A percentile compares a stretch with the other conserved stretches of the same genome.
These are phyloP conservation scores for Syndactyla subalaris DNA, from an alignment of 2,797 vertebrate species.

Conservation along the genomic window DNA sequence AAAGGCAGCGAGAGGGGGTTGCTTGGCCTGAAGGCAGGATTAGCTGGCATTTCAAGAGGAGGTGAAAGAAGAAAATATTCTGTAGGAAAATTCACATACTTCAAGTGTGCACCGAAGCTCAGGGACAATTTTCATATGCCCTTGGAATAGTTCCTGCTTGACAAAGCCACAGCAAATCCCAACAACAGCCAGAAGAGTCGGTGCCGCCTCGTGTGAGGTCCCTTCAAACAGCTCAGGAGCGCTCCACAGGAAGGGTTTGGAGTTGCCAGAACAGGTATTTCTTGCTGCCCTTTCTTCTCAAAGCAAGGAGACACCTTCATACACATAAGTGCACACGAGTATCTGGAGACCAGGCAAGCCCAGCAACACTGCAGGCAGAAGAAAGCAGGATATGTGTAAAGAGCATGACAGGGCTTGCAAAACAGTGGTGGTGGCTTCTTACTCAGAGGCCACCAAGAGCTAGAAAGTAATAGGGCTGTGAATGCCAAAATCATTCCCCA, in stretches of 20 bases:
- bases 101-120: neutral
- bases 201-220: neutral
- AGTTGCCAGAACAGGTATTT: neutral
- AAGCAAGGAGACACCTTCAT: neutral
- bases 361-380: neutral
- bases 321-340: neutral
- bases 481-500: neutral
- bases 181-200: neutral
- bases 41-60: neutral
- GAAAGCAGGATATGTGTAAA: neutral
- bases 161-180: neutral
- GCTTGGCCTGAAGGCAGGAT: conserved; percentile 8
- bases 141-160: neutral
- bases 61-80: neutral
- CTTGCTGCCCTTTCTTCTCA: neutral
- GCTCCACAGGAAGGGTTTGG: fast-evolving
- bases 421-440: neutral
- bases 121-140: neutral
- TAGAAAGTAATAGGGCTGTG: neutral
- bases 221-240: neutral
- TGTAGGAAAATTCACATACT: neutral
- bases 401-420: neutral
- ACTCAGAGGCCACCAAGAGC: neutral
- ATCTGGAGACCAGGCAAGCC: neutral
- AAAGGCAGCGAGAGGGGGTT: neutral